Evolutionary conservation across 2,113 vertebrate genomes (phyloP).

Genomic region (Plectropomus leopardus): DNA sequence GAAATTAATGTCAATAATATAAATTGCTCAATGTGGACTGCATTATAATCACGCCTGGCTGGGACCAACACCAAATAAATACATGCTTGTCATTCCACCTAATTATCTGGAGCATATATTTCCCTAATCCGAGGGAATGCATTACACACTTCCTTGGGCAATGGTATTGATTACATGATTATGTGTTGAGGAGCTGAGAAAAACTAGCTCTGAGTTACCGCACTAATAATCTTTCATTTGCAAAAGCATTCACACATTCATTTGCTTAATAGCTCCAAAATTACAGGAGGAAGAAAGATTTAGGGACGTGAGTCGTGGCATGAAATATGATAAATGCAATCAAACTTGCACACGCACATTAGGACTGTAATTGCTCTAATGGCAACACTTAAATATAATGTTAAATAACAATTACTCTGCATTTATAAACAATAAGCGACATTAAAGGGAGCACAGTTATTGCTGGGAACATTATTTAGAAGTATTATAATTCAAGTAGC

Average conservation of each 20-base stretch:
- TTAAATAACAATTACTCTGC: slow-evolving; percentile 34
- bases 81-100: slow-evolving; percentile 75
- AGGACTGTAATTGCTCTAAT: slow-evolving; percentile 36
- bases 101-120: slow-evolving; percentile 79
- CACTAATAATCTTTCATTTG: slow-evolving; percentile 69
- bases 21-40: slow-evolving; percentile 60
- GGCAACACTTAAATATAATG: slow-evolving; percentile 26
- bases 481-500: neutral
- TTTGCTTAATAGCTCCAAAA: slow-evolving; percentile 56
- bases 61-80: slow-evolving; percentile 73
- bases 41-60: slow-evolving; percentile 59
- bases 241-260: slow-evolving; percentile 51
- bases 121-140: slow-evolving; percentile 65
- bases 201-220: slow-evolving; percentile 71
- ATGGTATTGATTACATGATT: slow-evolving; percentile 77
- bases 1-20: slow-evolving; percentile 74
- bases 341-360: slow-evolving; percentile 36
- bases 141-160: slow-evolving; percentile 69
- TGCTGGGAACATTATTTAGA: slow-evolving; percentile 21
- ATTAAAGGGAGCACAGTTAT: slow-evolving; percentile 31
- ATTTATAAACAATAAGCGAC: slow-evolving; percentile 29
- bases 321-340: slow-evolving; percentile 47
- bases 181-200: slow-evolving; percentile 62
- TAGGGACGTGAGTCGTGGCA: slow-evolving; percentile 14
- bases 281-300: slow-evolving; percentile 47